phyloP scores from a whole-genome alignment of 23 tunicate species.

The Botrylloides violaceus region DNA sequence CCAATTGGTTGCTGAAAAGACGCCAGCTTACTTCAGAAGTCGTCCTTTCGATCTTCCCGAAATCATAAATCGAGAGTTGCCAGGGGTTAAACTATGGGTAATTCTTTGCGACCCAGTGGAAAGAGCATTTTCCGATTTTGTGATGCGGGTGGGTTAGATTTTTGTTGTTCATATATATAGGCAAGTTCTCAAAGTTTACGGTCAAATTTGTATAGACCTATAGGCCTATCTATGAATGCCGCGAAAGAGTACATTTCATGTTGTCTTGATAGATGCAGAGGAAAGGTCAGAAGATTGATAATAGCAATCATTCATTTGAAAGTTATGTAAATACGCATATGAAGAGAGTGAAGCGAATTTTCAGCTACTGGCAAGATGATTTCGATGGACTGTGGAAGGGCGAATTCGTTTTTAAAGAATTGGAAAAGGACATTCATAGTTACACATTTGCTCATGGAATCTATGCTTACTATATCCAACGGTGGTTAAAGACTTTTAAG shows the following conservation, averaged over 20 bases:
- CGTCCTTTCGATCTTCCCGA: background rate
- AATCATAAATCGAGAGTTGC: background rate
- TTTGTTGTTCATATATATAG: too few relatives aligned
- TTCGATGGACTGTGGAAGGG: background rate
- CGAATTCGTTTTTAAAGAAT: background rate
- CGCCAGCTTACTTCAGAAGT: background rate
- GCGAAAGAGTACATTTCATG: too few relatives aligned
- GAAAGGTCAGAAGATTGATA: background rate
- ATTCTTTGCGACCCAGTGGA: conserved; percentile 3
- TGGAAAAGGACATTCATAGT: background rate
- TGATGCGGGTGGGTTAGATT: background rate
- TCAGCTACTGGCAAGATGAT: background rate
- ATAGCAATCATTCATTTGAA: background rate
- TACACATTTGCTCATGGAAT: conserved; percentile 18
- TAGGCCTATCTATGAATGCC: too few relatives aligned
- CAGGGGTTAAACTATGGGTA: background rate
- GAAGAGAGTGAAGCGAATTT: background rate
- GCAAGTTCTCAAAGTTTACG: too few relatives aligned
- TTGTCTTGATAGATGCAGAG: too few relatives aligned
- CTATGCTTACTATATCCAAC: conserved; percentile 14
- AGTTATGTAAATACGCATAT: background rate
- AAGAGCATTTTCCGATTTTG: conserved; percentile 1
- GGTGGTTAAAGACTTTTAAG: conserved; percentile 10
- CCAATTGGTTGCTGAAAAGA: background rate
- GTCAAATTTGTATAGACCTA: too few relatives aligned